Percentiles rank a stretch among this genome's conserved stretches.
These are phyloP conservation scores for Pandemis cinnamomeana DNA, from an alignment of 2,888 invertebrate species.

Conservation along the genomic window DNA sequence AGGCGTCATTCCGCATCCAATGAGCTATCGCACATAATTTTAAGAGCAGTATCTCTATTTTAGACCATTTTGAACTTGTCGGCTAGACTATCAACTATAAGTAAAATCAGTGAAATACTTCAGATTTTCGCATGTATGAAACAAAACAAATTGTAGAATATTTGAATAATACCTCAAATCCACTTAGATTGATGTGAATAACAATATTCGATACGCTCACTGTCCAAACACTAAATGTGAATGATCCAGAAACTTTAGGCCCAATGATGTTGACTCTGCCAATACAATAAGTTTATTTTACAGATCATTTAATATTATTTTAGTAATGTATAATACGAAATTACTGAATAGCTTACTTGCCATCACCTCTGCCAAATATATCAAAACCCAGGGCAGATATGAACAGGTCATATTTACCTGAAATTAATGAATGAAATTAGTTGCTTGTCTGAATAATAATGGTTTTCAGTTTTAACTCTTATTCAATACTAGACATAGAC, in stretches of 20 bases:
- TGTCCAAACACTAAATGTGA: background rate
- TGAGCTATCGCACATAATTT: too few relatives aligned
- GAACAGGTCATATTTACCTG: constrained; percentile 27
- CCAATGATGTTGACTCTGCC: constrained; percentile 19
- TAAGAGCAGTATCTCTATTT: too few relatives aligned
- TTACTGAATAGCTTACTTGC: constrained; percentile 13
- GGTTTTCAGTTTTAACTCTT: background rate
- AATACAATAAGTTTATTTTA: background rate
- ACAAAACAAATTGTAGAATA: background rate
- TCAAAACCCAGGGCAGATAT: constrained; percentile 22
- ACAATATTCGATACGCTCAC: background rate
- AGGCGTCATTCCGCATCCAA: too few relatives aligned
- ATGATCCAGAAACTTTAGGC: constrained; percentile 13
- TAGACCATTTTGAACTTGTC: too few relatives aligned
- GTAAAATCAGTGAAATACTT: too few relatives aligned
- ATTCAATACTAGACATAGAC: too few relatives aligned
- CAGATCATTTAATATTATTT: background rate
- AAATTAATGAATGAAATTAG: background rate
- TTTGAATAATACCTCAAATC: constrained; percentile 5
- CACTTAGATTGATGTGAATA: background rate
- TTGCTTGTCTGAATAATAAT: too few relatives aligned
- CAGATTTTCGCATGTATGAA: too few relatives aligned
- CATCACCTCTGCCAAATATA: constrained; percentile 31
- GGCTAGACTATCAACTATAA: too few relatives aligned
- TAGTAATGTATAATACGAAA: background rate